Base-by-base conservation (phyloP, 2,888 invertebrate genomes). In the Brassicogethes aeneus region DNA sequence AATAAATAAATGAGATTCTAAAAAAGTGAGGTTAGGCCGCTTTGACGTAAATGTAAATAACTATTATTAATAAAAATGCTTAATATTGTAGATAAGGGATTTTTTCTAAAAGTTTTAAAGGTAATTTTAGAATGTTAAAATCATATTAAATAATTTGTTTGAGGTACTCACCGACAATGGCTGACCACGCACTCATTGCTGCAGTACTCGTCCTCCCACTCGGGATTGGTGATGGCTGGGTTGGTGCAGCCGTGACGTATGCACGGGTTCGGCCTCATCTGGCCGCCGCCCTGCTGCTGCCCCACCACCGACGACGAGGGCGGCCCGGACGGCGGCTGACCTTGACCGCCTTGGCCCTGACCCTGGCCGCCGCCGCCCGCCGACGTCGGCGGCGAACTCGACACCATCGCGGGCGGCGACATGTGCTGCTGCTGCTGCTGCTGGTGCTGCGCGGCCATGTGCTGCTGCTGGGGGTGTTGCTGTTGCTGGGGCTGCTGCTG, bases 161-260 rank as follows among this genome's bases (percentile, higher is more conserved):
- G 10, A 23, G 10, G 5, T 17, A 59, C 65, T 61, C 65, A 82
- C 82, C 91, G 85, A 82, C 94, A 94, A 70, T 95, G 94, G 68
- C 85, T 87, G 66, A 93, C 90, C 50, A 94, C 94, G 72, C 94
- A 95, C 70, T 94, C 92, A 70, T 92, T 93, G 70, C 92, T 91
- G 75, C 94, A 95, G 69, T 93, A 95, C 68, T 94, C 94, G 66
- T 90, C 90, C 68, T 94, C 94, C 94, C 94, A 94, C 70, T 92
- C 92, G 50, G 85, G 83, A 72, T 88, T 92, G 52, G 89, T 81
- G 57, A 92, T 83, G 49, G 93, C 91, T 34, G 83, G 82, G 71
- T 94, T 94, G 48, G 82, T 82, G 70, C 94, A 95, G 52, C 92
- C 92, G 60, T 85, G 85, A 46, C 93, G 82, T 60, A 90, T 87